phyloP scores from a whole-genome alignment of 2,888 invertebrate species.

The Sepioteuthis lessoniana region DNA sequence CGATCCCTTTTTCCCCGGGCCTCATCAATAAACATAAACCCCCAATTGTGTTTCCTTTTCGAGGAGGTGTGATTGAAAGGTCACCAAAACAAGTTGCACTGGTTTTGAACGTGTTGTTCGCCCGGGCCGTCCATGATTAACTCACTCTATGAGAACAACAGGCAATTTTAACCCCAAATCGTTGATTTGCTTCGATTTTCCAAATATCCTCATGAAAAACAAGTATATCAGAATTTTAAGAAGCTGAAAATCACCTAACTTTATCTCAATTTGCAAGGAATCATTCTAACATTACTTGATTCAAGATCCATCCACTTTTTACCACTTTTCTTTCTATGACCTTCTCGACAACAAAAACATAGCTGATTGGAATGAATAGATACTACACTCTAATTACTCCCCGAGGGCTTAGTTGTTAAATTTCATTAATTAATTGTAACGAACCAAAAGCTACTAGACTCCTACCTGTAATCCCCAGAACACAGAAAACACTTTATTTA shows the following conservation, averaged over 20 bases:
- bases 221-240: neutral
- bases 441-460: no score
- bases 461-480: no score
- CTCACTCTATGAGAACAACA: neutral
- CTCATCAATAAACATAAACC: slow-evolving; percentile 23
- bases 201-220: neutral
- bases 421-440: no score
- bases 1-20: neutral
- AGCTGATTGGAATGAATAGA: no score
- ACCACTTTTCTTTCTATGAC: neutral
- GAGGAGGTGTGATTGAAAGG: neutral
- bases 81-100: neutral
- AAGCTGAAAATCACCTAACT: neutral
- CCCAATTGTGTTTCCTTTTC: neutral
- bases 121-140: neutral
- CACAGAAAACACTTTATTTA: no score
- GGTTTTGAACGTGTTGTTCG: neutral
- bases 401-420: no score
- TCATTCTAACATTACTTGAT: neutral
- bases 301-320: neutral
- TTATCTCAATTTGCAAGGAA: neutral
- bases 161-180: neutral
- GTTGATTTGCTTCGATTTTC: neutral
- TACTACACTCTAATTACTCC: no score
- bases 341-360: no score